Percentiles rank a stretch among this genome's conserved stretches.
These are phyloP conservation scores for Sepiola atlantica DNA, from an alignment of 2,888 invertebrate species.

Conservation along the genomic window DNA sequence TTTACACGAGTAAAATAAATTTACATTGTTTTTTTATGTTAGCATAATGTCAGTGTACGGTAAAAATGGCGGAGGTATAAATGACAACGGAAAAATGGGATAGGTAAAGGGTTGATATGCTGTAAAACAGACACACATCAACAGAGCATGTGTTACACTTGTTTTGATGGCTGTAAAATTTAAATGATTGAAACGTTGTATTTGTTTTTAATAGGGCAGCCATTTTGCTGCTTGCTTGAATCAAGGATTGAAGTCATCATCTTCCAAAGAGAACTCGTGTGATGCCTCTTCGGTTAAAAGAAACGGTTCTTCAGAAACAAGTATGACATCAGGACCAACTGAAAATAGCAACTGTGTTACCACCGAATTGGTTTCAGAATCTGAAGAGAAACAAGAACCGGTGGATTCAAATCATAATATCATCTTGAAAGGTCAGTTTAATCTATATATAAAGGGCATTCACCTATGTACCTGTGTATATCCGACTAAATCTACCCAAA, in stretches of 20 bases:
- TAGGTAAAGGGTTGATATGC: no score
- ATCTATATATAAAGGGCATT: neutral
- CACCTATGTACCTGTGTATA: no score
- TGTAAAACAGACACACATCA: no score
- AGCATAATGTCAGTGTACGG: no score
- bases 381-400: neutral
- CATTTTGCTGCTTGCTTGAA: slow-evolving; percentile 18
- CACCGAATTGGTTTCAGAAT: neutral
- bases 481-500: no score
- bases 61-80: no score
- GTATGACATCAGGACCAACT: neutral
- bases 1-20: no score
- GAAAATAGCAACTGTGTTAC: neutral
- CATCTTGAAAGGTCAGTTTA: neutral
- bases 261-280: neutral
- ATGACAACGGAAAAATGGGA: no score
- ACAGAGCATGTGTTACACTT: no score
- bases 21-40: no score
- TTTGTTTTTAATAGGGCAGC: neutral
- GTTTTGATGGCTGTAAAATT: no score
- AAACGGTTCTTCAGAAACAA: neutral
- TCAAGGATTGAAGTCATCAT: neutral
- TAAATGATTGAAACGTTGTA: no score
- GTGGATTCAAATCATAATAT: neutral
- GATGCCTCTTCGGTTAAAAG: neutral